Percentiles rank a stretch among this genome's conserved stretches.
These are phyloP conservation scores for Nettapus auritus DNA, from an alignment of 2,113 vertebrate genomes.

Conservation along the genomic window DNA sequence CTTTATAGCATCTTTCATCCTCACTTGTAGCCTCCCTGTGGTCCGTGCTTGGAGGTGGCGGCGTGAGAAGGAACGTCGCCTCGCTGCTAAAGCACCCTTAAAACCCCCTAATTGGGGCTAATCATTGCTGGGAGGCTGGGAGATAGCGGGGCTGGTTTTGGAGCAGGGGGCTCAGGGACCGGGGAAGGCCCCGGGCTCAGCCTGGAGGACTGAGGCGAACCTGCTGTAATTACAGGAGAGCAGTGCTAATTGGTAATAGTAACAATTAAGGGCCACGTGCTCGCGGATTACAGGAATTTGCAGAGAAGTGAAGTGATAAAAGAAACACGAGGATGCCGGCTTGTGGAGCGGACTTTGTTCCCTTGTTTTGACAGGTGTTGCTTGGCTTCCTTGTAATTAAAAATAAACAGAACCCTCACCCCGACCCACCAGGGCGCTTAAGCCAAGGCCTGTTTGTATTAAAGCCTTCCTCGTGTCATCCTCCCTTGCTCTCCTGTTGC, in stretches of 20 bases:
- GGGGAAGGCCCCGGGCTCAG: neutral
- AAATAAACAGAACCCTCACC: neutral
- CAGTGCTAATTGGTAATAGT: slow-evolving; percentile 63
- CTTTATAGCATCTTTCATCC: neutral
- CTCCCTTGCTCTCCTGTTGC: neutral
- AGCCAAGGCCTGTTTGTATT: rapidly evolving
- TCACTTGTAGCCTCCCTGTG: neutral
- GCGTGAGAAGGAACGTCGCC: neutral
- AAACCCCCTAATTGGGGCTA: neutral
- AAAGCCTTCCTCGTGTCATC: neutral
- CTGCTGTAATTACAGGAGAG: slow-evolving; percentile 50
- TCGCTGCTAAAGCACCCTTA: rapidly evolving
- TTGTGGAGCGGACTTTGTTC: neutral
- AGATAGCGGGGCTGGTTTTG: neutral
- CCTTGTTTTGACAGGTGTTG: slow-evolving; percentile 45
- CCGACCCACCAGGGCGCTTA: neutral
- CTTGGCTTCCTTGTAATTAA: slow-evolving; percentile 35
- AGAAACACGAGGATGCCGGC: neutral
- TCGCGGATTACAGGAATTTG: slow-evolving; percentile 48
- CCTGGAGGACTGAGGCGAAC: neutral
- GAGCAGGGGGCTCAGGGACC: neutral
- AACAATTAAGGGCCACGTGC: slow-evolving; percentile 44
- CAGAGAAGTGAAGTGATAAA: neutral
- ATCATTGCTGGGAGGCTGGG: neutral
- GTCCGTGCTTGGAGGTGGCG: rapidly evolving